Evolutionary conservation across 1,140 invertebrate genomes (phyloP).

Genomic region (Temnothorax nylanderi): DNA sequence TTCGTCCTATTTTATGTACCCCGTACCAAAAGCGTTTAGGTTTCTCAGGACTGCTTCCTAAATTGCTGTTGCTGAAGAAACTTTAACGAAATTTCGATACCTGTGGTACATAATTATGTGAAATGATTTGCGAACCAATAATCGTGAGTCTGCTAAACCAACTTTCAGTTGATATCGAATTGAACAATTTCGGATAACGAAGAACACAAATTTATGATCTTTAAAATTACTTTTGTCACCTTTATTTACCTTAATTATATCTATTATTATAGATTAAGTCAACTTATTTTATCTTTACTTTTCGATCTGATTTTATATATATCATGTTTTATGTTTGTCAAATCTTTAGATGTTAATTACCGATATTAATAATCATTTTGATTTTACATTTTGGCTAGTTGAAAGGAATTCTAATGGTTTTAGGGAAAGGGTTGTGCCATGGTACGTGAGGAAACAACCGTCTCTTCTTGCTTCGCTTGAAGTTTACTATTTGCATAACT

Average conservation of each 20-base stretch:
- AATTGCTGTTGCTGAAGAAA: background rate
- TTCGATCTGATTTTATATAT: background rate
- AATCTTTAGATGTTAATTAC: background rate
- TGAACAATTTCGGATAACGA: background rate
- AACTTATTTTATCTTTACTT: background rate
- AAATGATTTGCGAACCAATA: background rate
- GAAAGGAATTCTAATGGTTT: constrained; percentile 14
- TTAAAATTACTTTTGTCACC: background rate
- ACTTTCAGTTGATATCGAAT: background rate
- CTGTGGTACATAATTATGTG: background rate
- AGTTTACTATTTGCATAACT: constrained; percentile 73
- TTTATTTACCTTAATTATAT: constrained; percentile 6
- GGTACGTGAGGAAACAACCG: constrained; percentile 41
- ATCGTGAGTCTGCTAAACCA: background rate
- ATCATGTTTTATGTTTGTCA: background rate
- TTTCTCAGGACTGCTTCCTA: background rate
- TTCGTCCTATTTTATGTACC: background rate
- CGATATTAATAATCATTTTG: constrained; percentile 47
- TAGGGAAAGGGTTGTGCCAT: background rate
- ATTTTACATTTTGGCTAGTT: constrained; percentile 10
- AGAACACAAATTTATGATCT: background rate
- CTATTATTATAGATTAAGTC: background rate
- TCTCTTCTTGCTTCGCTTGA: constrained; percentile 40
- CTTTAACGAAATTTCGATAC: constrained; percentile 5
- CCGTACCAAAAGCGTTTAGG: constrained; percentile 23